A percentile compares a stretch with the other conserved stretches of the same genome.
phyloP scores from a whole-genome alignment of 2,888 invertebrate species.

The Temnothorax ravouxi region DNA sequence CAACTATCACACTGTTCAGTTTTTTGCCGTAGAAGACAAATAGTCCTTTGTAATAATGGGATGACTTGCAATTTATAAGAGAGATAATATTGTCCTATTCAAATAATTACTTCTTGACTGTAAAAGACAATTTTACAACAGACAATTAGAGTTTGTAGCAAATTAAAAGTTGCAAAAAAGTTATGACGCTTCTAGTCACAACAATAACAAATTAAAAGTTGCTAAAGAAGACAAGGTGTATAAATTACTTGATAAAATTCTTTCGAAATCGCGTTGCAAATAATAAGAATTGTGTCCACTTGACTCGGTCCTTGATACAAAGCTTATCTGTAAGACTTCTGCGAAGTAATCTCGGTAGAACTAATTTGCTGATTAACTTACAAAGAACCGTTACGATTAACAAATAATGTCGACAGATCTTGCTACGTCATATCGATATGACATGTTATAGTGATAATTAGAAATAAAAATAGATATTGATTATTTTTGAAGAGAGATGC shows the following conservation, averaged over 20 bases:
- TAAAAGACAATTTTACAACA: not conserved
- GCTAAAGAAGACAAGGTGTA: not conserved
- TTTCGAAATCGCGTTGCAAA: not conserved
- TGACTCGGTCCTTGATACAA: not conserved
- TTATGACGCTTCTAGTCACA: not conserved
- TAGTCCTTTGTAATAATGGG: constrained; percentile 6
- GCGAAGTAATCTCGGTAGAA: not conserved
- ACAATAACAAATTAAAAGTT: not conserved
- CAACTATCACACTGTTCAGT: not conserved
- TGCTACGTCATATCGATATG: not conserved
- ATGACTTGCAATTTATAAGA: not conserved
- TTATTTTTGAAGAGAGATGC: no score
- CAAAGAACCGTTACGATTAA: not conserved
- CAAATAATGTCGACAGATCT: not conserved
- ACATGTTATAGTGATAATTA: not conserved
- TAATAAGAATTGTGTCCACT: not conserved
- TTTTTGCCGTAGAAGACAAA: constrained; percentile 1
- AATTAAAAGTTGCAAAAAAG: not conserved
- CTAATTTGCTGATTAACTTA: constrained; percentile 1
- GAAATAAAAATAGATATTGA: not conserved
- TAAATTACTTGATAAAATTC: not conserved
- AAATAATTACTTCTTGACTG: not conserved
- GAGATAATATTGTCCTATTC: not conserved
- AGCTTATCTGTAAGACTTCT: constrained; percentile 23
- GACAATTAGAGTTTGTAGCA: not conserved